Evolutionary conservation across 1,140 invertebrate genomes (phyloP), one percentile per base, ranked within the genome.

Genomic region (Anoplophora glabripennis): DNA sequence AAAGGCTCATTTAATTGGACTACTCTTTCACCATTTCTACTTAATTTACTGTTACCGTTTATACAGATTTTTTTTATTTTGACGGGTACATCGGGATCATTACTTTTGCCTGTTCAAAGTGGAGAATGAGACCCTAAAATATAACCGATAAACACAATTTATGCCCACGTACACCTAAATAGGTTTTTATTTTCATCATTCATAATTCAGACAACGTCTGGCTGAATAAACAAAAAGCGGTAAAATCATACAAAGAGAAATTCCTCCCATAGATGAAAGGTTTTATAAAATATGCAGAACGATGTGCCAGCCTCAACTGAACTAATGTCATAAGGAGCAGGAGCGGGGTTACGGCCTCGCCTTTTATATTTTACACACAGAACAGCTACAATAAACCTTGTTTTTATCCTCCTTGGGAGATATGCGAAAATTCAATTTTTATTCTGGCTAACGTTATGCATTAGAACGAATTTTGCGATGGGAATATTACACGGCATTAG

Each of bases 221-320:
- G 48, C 34, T 41, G 41, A 51, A 40, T 34, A 41, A 53, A 48
- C 47, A 42, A 51, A 59, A 49, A 52, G 41, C 41, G 38, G 37
- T 28, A 18, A 48, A 59, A 59, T 53, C 57, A 59, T 48, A 59
- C 57, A 59, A 59, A 59, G 57, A 59, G 48, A 46, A 60, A 60
- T 60, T 60, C 42, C 33, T 60, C 53, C 37, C 35, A 37, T 37
- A 53, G 45, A 54, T 55, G 58, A 60, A 52, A 55, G 58, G 28
- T 55, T 55, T 45, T 34, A 60, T 60, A 60, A 60, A 60, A 60
- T 60, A 60, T 60, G 58, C 58, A 60, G 58, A 59, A 59, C 57
- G 57, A 60, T 49, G 58, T 60, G 58, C 49, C 58, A 60, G 58
- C 47, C 52, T 51, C 40, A 38, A 47, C 58, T 51, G 46, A 54